Percentiles rank a stretch among this genome's conserved stretches.
phyloP scores from a whole-genome alignment of 2,797 vertebrate genomes.

The Chaenodraco wilsoni region DNA sequence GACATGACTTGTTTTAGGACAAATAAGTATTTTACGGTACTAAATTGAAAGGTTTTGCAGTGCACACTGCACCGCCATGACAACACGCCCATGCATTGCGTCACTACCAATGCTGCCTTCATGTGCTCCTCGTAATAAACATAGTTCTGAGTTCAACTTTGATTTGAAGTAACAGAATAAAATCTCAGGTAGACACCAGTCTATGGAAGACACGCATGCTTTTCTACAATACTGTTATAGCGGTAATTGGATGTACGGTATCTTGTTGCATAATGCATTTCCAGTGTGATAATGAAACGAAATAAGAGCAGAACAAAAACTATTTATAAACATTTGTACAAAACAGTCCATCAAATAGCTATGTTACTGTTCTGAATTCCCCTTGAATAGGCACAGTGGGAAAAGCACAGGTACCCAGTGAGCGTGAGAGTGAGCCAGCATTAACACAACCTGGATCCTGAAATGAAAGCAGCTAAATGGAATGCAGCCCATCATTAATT shows the following conservation, averaged over 20 bases:
- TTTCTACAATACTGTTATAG: neutral
- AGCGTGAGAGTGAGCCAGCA: too few relatives aligned
- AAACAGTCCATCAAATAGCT: neutral
- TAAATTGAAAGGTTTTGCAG: slow-evolving; percentile 49
- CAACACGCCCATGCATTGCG: slow-evolving; percentile 79
- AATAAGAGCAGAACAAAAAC: neutral
- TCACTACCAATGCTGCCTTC: slow-evolving; percentile 70
- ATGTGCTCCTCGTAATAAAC: slow-evolving; percentile 48
- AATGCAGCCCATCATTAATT: too few relatives aligned
- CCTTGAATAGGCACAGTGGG: too few relatives aligned
- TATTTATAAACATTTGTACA: neutral
- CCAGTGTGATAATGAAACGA: neutral
- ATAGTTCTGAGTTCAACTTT: neutral
- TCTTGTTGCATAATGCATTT: neutral
- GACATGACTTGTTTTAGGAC: slow-evolving; percentile 58
- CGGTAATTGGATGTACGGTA: neutral
- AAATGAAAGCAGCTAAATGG: too few relatives aligned
- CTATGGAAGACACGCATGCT: neutral
- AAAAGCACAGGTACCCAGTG: too few relatives aligned
- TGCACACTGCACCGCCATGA: slow-evolving; percentile 69
- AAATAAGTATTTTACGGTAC: slow-evolving; percentile 54
- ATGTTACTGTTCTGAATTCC: neutral
- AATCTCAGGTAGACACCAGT: neutral
- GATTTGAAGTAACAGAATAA: neutral
- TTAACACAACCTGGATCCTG: too few relatives aligned